phyloP scores from a whole-genome alignment of 1,140 invertebrate species.

The Drosophila kepulauana region DNA sequence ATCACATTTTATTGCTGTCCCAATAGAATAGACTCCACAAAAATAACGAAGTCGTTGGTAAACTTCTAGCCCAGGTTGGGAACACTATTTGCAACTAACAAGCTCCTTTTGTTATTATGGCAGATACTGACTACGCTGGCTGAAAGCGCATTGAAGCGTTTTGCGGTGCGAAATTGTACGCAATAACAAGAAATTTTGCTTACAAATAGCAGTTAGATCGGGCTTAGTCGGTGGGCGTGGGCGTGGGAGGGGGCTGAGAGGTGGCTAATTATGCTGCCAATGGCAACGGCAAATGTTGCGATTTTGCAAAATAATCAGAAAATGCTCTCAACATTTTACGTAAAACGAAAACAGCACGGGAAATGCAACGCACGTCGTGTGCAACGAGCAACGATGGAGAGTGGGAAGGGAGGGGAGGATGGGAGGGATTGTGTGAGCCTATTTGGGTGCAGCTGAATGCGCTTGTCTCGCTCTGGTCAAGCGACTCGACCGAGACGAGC shows the following conservation, averaged over 20 bases:
- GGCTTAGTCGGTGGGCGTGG: neutral
- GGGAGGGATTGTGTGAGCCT: slow-evolving; percentile 7
- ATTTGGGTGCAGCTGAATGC: slow-evolving; percentile 4
- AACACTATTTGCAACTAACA: neutral
- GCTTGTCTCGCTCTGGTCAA: slow-evolving; percentile 31
- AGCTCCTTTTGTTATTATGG: neutral
- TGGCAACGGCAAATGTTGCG: slow-evolving; percentile 68
- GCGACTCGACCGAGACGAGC: slow-evolving; percentile 34
- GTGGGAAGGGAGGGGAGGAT: neutral
- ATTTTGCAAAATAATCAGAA: slow-evolving; percentile 83
- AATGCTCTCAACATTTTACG: slow-evolving; percentile 72
- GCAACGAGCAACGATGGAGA: neutral
- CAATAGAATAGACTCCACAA: too few species aligned
- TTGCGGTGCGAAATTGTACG: slow-evolving; percentile 35
- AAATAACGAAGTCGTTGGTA: too few species aligned
- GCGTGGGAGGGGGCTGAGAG: slow-evolving; percentile 1
- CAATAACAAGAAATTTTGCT: slow-evolving; percentile 49
- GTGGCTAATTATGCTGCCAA: slow-evolving; percentile 67
- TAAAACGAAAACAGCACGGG: slow-evolving; percentile 53
- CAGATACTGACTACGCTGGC: slow-evolving; percentile 17
- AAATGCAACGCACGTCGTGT: slow-evolving; percentile 13
- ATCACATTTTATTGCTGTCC: too few species aligned
- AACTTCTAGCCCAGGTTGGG: neutral
- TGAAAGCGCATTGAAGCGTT: slow-evolving; percentile 55
- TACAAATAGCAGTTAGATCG: slow-evolving; percentile 28